Evolutionary conservation across 1,140 invertebrate genomes (phyloP), one percentile per base, ranked within the genome.

Genomic region (Pogonomyrmex californicus): DNA sequence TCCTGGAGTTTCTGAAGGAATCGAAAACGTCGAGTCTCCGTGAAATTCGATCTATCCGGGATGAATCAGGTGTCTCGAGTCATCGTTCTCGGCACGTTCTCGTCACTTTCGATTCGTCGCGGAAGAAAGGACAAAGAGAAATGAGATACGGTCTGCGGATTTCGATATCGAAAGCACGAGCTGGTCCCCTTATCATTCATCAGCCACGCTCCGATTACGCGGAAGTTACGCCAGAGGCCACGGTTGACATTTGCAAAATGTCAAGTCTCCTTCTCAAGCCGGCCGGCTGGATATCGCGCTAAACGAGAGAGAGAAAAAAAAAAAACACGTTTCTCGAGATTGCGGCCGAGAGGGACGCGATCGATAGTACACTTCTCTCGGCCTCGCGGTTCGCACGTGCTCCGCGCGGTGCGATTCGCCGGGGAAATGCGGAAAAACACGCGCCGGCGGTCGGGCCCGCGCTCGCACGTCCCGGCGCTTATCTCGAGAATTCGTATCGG

Each of bases 231-330:
- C 58, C 44, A 41, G 14, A 41, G 56, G 3, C 44, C 33, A 54
- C 38, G 44, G 56, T 76, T 91, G 91, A 91, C 90, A 91, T 92
- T 92, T 91, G 79, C 85, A 38, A 92, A 92, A 92, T 92, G 91
- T 92, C 91, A 91, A 36, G 76, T 14, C 49, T 38, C 56, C 36
- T 56, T 68, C 56, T 81, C 51, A 6, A 14, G 12, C 17, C 62
- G 9, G 33, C 30, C 33, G 41, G 60, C 33, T 66, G 47, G 73
- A 73, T 83, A 85, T 83, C 66, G 62, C 38, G 75, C 58, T 86
- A 91, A 23, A 87, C 79, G 54, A 88, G 87, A 23, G 23, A 23
- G 23, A n/a, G n/a, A n/a, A n/a, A n/a, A n/a, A n/a, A n/a, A n/a
- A 58, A 68, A 23, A n/a, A 65, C 60, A 56, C 47, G 73, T 23